These are phyloP conservation scores for Polypterus bichir DNA, from an alignment of 2,113 vertebrate species.

Conservation along the genomic window DNA sequence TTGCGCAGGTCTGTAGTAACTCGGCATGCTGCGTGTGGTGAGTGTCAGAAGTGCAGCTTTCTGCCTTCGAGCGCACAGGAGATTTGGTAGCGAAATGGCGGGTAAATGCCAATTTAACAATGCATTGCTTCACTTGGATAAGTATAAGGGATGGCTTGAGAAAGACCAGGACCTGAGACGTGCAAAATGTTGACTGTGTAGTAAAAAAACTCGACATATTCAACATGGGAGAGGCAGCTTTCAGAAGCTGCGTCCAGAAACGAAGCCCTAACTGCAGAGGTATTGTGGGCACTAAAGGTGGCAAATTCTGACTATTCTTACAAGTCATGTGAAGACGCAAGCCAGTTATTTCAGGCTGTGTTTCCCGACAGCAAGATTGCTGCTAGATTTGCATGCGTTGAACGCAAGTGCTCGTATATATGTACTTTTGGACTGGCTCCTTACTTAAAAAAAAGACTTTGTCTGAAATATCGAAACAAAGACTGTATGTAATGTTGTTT, in stretches of 20 bases:
- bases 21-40: too few relatives aligned
- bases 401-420: conserved; percentile 9
- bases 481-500: conserved; percentile 12
- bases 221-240: conserved; percentile 7
- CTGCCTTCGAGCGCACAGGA: too few relatives aligned
- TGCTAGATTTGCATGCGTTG: conserved; percentile 6
- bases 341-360: conserved; percentile 6
- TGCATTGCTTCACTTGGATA: conserved; percentile 1
- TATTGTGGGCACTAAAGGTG: conserved; percentile 13
- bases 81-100: too few relatives aligned
- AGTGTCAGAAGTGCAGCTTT: too few relatives aligned
- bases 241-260: conserved; percentile 10
- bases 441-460: conserved; percentile 9
- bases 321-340: conserved; percentile 17
- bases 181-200: conserved; percentile 2
- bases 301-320: conserved; percentile 16
- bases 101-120: neutral
- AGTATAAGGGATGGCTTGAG: neutral
- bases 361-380: conserved; percentile 14
- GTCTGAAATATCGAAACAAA: conserved; percentile 7
- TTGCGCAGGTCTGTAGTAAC: too few relatives aligned
- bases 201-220: conserved; percentile 2
- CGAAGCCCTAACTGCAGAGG: conserved; percentile 14
- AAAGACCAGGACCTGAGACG: too few relatives aligned
- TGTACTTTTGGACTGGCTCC: conserved; percentile 12